A percentile compares a stretch with the other conserved stretches of the same genome.
These are phyloP conservation scores for Potamilus streckersoni DNA, from an alignment of 1,140 invertebrate genomes.

Conservation along the genomic window DNA sequence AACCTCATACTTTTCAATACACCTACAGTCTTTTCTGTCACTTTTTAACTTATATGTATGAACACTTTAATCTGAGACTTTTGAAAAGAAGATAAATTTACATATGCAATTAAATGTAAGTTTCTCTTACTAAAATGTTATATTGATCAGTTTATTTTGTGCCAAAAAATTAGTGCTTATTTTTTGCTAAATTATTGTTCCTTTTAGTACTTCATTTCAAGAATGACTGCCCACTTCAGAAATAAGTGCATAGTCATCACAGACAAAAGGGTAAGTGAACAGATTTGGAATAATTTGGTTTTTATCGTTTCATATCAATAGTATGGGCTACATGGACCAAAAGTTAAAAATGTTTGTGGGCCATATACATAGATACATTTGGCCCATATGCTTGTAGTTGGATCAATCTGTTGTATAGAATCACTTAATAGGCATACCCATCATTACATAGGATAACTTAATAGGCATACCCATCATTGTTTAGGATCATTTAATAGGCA, in stretches of 20 bases:
- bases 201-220: slow-evolving; percentile 51
- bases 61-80: not conserved
- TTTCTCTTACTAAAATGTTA: not conserved
- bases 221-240: slow-evolving; percentile 49
- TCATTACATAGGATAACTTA: no score
- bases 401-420: no score
- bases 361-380: no score
- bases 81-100: not conserved
- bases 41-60: not conserved
- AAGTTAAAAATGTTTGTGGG: no score
- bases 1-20: not conserved
- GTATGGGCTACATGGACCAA: no score
- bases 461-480: no score
- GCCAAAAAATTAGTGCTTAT: not conserved
- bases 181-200: slow-evolving; percentile 17
- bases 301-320: no score
- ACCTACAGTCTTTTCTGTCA: not conserved
- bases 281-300: no score
- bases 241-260: slow-evolving; percentile 53
- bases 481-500: no score
- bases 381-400: no score
- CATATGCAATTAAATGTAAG: not conserved
- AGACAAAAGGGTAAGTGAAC: slow-evolving; percentile 53
- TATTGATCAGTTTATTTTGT: not conserved
- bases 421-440: no score